Conservation (phyloP, 1,140 invertebrate species). For the Polypedilum vanderplanki region DNA sequence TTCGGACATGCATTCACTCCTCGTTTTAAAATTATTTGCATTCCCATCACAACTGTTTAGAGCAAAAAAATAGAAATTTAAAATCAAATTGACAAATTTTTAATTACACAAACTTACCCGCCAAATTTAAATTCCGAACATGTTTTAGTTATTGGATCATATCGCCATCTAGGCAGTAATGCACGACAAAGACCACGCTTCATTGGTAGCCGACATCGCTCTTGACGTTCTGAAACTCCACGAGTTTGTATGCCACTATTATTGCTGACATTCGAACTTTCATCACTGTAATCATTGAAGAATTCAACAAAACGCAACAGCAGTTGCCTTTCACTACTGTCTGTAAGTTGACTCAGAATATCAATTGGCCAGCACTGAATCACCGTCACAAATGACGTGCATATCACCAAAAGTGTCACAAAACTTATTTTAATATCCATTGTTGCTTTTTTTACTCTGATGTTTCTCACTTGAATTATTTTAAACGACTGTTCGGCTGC, state of each 20-base stretch:
- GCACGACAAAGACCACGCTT: constrained; percentile 52
- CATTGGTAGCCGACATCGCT: constrained; percentile 40
- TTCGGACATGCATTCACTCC: constrained; percentile 48
- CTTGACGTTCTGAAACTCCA: background rate
- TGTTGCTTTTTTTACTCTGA: background rate
- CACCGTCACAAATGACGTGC: background rate
- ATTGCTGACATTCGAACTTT: background rate
- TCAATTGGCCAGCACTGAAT: constrained; percentile 23
- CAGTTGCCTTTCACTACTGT: background rate
- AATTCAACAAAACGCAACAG: background rate
- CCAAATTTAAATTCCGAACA: constrained; percentile 58
- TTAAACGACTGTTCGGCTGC: background rate
- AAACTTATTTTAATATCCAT: constrained; percentile 21
- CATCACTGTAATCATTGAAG: background rate
- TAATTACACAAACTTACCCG: constrained; percentile 38
- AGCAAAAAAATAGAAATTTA: background rate
- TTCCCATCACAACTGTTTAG: constrained; percentile 53
- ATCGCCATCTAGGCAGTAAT: constrained; percentile 47
- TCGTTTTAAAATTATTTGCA: constrained; percentile 55
- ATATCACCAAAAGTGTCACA: constrained; percentile 5
- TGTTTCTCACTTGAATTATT: constrained; percentile 20
- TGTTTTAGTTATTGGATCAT: constrained; percentile 47
- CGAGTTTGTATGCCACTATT: background rate
- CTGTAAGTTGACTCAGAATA: background rate
- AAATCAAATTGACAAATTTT: background rate